Conservation (phyloP, 2,888 invertebrate genomes). For the Drosophila barbarae region DNA sequence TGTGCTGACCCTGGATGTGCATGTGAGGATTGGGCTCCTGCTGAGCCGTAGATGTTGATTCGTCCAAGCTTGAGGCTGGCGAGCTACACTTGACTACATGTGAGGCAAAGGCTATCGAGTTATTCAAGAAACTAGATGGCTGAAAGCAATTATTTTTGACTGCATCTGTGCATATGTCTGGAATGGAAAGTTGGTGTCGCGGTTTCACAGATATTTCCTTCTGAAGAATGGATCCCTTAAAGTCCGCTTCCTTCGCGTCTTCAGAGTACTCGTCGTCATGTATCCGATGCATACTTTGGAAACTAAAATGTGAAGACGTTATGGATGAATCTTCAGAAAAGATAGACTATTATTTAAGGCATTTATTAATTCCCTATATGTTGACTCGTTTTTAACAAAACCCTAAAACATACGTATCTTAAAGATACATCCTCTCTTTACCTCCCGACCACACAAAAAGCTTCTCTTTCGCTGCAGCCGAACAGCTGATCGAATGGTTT, state of each 20-base stretch:
- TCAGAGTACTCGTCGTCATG: slow-evolving; percentile 61
- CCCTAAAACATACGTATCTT: no score
- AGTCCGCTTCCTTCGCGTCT: slow-evolving; percentile 48
- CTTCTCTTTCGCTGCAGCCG: no score
- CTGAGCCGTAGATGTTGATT: slow-evolving; percentile 49
- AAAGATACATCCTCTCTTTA: no score
- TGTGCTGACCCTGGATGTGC: slow-evolving; percentile 50
- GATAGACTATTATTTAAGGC: background rate
- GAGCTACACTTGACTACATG: slow-evolving; percentile 58
- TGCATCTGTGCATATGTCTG: slow-evolving; percentile 51
- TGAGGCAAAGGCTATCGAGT: slow-evolving; percentile 44
- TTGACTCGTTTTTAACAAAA: no score
- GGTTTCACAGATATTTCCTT: slow-evolving; percentile 52
- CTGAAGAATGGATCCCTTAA: slow-evolving; percentile 39
- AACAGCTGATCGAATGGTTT: no score
- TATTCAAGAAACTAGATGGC: slow-evolving; percentile 43
- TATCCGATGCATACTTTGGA: slow-evolving; percentile 50
- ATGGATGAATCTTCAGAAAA: background rate
- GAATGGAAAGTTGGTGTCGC: slow-evolving; percentile 50
- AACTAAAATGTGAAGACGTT: slow-evolving; percentile 32
- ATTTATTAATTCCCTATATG: background rate
- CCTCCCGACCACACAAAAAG: no score
- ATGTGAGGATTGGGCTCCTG: slow-evolving; percentile 48
- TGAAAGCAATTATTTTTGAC: slow-evolving; percentile 51
- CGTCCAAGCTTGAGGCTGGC: slow-evolving; percentile 56